These are phyloP conservation scores for Pterostichus madidus DNA, from an alignment of 2,888 invertebrate genomes.

Conservation along the genomic window DNA sequence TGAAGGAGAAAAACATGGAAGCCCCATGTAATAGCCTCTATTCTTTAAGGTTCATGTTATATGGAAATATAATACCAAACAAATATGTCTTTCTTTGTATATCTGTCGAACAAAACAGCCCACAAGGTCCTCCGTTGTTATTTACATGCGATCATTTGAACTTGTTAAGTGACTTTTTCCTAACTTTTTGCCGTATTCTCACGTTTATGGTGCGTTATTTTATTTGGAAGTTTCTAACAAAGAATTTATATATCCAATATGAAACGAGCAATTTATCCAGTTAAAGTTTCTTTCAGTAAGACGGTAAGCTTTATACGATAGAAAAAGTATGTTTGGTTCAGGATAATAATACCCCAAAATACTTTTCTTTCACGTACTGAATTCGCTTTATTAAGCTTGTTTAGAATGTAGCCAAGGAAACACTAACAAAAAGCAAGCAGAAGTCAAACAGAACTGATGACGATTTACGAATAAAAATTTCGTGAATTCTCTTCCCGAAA, in stretches of 20 bases:
- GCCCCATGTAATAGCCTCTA: background rate
- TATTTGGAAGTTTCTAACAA: constrained; percentile 12
- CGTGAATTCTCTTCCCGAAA: too few relatives aligned
- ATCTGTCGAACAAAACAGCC: constrained; percentile 21
- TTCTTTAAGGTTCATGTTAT: constrained; percentile 36
- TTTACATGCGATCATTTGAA: constrained; percentile 35
- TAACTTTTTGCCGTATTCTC: constrained; percentile 17
- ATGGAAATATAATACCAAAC: constrained; percentile 38
- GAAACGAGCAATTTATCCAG: constrained; percentile 7
- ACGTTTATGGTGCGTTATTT: constrained; percentile 6
- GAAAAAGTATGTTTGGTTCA: constrained; percentile 32
- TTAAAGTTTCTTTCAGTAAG: background rate
- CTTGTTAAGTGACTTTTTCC: constrained; percentile 39
- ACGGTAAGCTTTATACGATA: constrained; percentile 4
- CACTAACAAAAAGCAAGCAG: background rate
- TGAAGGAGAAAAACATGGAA: constrained; percentile 4
- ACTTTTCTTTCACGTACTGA: background rate
- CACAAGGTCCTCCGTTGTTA: background rate
- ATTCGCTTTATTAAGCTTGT: constrained; percentile 19
- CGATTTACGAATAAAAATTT: too few relatives aligned
- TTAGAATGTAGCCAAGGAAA: background rate
- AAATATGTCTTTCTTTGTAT: constrained; percentile 39
- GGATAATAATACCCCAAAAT: constrained; percentile 14
- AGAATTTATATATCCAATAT: constrained; percentile 18
- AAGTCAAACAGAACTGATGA: too few relatives aligned